phyloP scores from a whole-genome alignment of 2,797 vertebrate genomes.

The Rhyacichthys aspro region DNA sequence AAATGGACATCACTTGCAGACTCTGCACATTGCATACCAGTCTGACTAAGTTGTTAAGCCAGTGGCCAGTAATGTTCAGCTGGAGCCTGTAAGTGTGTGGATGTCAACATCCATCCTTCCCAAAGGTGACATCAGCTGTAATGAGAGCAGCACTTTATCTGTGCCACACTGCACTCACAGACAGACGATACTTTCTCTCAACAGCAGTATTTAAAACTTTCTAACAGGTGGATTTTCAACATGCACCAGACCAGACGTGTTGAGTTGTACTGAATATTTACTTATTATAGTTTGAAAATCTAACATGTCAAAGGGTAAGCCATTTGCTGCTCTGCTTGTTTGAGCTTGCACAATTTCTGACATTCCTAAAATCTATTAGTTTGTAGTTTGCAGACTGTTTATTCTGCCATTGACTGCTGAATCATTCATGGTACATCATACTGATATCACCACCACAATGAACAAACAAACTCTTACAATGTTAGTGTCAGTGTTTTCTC shows the following conservation, averaged over 20 bases:
- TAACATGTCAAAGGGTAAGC: neutral
- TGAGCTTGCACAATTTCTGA: no score
- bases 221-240: conserved; percentile 40
- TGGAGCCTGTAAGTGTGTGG: neutral
- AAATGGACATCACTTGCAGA: conserved; percentile 44
- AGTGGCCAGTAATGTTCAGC: conserved; percentile 22
- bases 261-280: neutral
- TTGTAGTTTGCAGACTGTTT: no score
- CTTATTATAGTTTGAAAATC: conserved; percentile 11
- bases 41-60: conserved; percentile 33
- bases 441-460: no score
- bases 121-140: conserved; percentile 59
- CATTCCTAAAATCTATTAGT: no score
- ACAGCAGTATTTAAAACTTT: conserved; percentile 41
- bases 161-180: conserved; percentile 36
- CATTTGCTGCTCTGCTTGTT: no score
- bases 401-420: neutral
- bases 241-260: neutral
- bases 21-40: conserved; percentile 21
- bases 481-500: neutral
- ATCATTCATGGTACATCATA: neutral
- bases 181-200: conserved; percentile 38
- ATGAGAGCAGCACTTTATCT: conserved; percentile 53
- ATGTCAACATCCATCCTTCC: conserved; percentile 32
- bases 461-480: conserved; percentile 10